phyloP scores from a whole-genome alignment of 2,797 vertebrate genomes.

The Euthynnus affinis region DNA sequence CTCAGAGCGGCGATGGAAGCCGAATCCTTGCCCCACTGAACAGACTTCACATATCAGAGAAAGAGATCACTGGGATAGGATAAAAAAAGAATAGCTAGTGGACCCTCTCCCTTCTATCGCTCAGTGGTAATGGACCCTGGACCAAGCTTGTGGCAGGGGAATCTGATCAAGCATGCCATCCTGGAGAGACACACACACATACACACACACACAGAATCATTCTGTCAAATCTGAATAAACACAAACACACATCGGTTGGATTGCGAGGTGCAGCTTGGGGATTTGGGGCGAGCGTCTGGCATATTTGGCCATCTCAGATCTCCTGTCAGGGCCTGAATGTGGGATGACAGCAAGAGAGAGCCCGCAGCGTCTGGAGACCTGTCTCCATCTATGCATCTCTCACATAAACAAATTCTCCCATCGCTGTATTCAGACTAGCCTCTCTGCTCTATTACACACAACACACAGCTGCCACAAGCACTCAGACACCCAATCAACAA shows the following conservation, averaged over 20 bases:
- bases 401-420: conserved; percentile 99
- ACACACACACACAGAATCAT: conserved; percentile 75
- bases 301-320: conserved; percentile 93
- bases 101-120: conserved; percentile 71
- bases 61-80: conserved; percentile 82
- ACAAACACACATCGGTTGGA: conserved; percentile 78
- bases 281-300: conserved; percentile 83
- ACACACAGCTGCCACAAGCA: conserved; percentile 99
- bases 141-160: conserved; percentile 69
- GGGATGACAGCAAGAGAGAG: conserved; percentile 91
- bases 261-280: conserved; percentile 76
- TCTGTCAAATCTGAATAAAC: conserved; percentile 85
- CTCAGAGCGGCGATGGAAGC: conserved; percentile 60
- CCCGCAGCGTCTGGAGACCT: conserved; percentile 91
- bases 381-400: conserved; percentile 98
- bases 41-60: conserved; percentile 79
- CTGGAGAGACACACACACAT: conserved; percentile 73
- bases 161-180: conserved; percentile 77
- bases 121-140: conserved; percentile 83
- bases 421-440: conserved; percentile 98
- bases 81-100: conserved; percentile 74
- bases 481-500: conserved; percentile 99
- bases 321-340: conserved; percentile 93
- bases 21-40: conserved; percentile 74
- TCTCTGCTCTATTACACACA: conserved; percentile 99